A percentile compares a stretch with the other conserved stretches of the same genome.
These are phyloP conservation scores for Morinoia aosen DNA, from an alignment of 2,888 invertebrate genomes.

Conservation along the genomic window DNA sequence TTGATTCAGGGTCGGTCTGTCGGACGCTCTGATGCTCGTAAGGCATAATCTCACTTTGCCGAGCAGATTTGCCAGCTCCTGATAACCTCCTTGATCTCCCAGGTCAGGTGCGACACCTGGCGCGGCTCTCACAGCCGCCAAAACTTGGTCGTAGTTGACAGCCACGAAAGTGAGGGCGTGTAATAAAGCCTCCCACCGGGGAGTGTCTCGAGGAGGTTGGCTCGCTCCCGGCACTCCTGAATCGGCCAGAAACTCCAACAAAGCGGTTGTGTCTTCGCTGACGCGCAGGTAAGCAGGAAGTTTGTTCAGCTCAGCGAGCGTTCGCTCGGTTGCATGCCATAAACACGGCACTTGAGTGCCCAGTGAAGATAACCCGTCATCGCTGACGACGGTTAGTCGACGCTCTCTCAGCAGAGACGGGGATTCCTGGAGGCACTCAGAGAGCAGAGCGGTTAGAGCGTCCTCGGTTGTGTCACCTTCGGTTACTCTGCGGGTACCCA, in stretches of 20 bases:
- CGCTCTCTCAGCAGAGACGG: conserved; percentile 62
- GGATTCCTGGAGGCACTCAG: conserved; percentile 63
- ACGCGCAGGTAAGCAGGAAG: conserved; percentile 62
- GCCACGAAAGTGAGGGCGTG: conserved; percentile 65
- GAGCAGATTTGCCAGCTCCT: conserved; percentile 64
- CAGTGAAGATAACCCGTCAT: conserved; percentile 59
- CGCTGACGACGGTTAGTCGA: conserved; percentile 65
- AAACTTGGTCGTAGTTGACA: conserved; percentile 62
- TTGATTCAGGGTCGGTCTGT: conserved; percentile 65
- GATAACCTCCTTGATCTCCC: conserved; percentile 61
- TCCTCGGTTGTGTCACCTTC: conserved; percentile 63
- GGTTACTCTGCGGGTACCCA: conserved; percentile 60
- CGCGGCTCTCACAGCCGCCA: conserved; percentile 57
- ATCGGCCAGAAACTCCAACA: conserved; percentile 62
- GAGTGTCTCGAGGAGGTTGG: conserved; percentile 61
- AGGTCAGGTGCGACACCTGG: conserved; percentile 54
- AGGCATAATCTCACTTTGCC: conserved; percentile 61
- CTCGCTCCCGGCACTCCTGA: conserved; percentile 62
- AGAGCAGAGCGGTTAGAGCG: conserved; percentile 57
- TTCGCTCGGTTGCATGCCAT: conserved; percentile 64
- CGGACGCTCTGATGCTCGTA: conserved; percentile 61
- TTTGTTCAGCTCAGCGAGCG: conserved; percentile 60
- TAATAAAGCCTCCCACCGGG: conserved; percentile 64
- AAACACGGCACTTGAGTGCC: conserved; percentile 65
- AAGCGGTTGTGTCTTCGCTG: conserved; percentile 63